Percentiles rank a stretch among this genome's conserved stretches.
Conservation (phyloP, 2,113 vertebrate genomes). For the Mus musculus region GRCm39 chr7:107180501-107181000, state of each 20-base stretch:
- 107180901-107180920: slow-evolving; percentile 10
- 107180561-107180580: slow-evolving; percentile 49
- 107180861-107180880: not conserved
- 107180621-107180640: slow-evolving; percentile 49
- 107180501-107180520: not conserved
- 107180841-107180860: slow-evolving; percentile 31
- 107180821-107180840: slow-evolving; percentile 49
- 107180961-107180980: not conserved
- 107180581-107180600: slow-evolving; percentile 60
- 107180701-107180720: slow-evolving; percentile 12
- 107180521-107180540: not conserved
- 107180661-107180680: slow-evolving; percentile 40
- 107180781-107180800: slow-evolving; percentile 62
- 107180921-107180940: not conserved
- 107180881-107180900: not conserved
- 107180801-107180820: slow-evolving; percentile 32
- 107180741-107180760: slow-evolving; percentile 59
- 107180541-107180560: slow-evolving; percentile 24
- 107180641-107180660: slow-evolving; percentile 22
- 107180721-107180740: slow-evolving; percentile 61
- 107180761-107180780: slow-evolving; percentile 37
- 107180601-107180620: slow-evolving; percentile 56
- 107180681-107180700: slow-evolving; percentile 21
- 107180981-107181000: not conserved
- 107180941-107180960: not conserved